These are phyloP conservation scores for Indicator maculatus DNA, from an alignment of 2,113 vertebrate genomes.

Conservation along the genomic window DNA sequence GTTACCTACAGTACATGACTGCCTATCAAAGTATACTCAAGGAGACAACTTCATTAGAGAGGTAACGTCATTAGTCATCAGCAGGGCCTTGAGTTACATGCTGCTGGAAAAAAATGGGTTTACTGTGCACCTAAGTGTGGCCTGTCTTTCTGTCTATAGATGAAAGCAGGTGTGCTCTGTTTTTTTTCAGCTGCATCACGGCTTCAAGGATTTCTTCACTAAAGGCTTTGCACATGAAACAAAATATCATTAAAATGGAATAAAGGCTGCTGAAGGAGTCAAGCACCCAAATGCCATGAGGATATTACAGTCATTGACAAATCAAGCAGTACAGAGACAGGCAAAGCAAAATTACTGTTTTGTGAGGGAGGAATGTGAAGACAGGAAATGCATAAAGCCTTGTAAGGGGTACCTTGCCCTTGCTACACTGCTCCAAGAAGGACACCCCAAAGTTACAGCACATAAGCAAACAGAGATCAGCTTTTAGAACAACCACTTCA, in stretches of 20 bases:
- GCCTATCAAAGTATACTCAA: background rate
- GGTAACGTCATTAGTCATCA: background rate
- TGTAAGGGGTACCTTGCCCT: fast-evolving
- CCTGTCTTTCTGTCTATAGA: background rate
- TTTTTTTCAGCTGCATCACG: background rate
- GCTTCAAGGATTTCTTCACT: background rate
- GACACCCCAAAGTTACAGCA: fast-evolving
- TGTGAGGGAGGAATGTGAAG: background rate
- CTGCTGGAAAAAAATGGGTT: background rate
- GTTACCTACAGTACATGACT: background rate
- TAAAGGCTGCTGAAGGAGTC: background rate
- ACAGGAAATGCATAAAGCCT: background rate
- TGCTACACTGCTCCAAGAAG: background rate
- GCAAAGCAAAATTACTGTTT: background rate
- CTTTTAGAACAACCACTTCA: background rate
- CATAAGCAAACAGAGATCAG: background rate
- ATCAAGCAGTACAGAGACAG: background rate
- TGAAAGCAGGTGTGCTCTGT: background rate
- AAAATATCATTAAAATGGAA: background rate
- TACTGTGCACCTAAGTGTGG: background rate
- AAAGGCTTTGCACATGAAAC: background rate
- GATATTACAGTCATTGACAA: background rate
- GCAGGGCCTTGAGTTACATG: background rate
- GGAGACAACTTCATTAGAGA: background rate
- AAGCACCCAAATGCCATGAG: background rate